Conservation (phyloP, 2,113 vertebrate genomes). For the Hydrochoerus hydrochaeris region DNA sequence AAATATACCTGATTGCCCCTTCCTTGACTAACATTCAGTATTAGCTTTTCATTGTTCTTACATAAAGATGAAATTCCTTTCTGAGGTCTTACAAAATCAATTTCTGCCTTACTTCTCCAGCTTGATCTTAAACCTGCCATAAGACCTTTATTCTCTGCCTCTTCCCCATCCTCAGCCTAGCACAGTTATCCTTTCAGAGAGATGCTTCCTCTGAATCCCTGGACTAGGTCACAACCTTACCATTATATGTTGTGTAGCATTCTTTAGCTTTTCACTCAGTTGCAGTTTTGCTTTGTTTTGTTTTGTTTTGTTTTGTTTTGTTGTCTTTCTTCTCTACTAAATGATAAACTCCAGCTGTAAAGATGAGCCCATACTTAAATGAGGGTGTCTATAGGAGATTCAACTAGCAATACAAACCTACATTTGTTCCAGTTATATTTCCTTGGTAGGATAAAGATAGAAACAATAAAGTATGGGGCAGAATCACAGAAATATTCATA, state of each 20-base stretch:
- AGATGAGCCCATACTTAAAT: neutral
- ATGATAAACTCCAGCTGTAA: neutral
- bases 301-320: neutral
- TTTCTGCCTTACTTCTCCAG: neutral
- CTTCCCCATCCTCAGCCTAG: neutral
- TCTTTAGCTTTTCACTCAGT: neutral
- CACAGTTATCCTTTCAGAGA: neutral
- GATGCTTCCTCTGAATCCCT: neutral
- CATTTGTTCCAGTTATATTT: neutral
- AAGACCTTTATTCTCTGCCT: neutral
- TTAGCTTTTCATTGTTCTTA: conserved; percentile 20
- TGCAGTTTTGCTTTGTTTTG: conserved; percentile 8
- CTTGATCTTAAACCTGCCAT: neutral
- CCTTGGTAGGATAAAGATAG: neutral
- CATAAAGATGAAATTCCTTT: neutral
- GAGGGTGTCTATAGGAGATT: neutral
- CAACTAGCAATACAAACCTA: conserved; percentile 1
- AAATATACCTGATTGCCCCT: neutral
- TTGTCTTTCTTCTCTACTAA: neutral
- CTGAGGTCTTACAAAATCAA: neutral
- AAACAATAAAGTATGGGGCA: neutral
- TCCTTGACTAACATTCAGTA: neutral
- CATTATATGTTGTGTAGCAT: neutral
- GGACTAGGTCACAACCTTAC: neutral
- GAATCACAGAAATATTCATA: conserved; percentile 11